Base-by-base conservation (phyloP, 2,113 vertebrate genomes). In the Nipponia nippon region DNA sequence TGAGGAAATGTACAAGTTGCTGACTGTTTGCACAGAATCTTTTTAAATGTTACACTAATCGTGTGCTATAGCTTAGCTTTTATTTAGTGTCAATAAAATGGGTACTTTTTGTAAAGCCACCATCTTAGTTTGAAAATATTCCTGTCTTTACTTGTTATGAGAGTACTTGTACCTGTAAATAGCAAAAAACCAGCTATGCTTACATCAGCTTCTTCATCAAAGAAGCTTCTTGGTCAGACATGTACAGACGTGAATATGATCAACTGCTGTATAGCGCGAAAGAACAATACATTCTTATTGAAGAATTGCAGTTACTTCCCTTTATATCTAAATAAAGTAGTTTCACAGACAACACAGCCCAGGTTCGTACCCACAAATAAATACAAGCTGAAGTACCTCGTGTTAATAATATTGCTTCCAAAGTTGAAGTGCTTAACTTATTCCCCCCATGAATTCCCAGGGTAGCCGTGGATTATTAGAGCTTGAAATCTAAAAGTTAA, bases 21-120 rank as follows among this genome's bases (percentile, higher is more conserved):
- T 97, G 97, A 89, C 95, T 98, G 95, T 98, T 97, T 97, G 94
- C 93, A 95, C 86, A 92, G 97, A 93, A 93, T 97, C 96, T 96
- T 97, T 97, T 97, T 89, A 98, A 96, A 97, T 96, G 97, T 95
- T 98, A 52, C 95, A 62, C 85, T 98, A 96, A 97, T 96, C 89
- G 22, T 83, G 83, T 87, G 93, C 82, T 87, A 40, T 82, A 97
- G 81, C 93, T 95, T 96, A 92, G 96, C 88, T 97, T 97, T 95
- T 95, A 95, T 97, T 97, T 97, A 96, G 97, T 97, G 94, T 97
- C 97, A 98, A 97, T 96, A 97, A 95, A 96, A 96, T 72, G 58
- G 63, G 96, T 92, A 40, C 58, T 59, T 95, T 62, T 92, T 97
- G 95, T 88, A 96, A 95, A 97, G 69, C 73, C 95, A 93, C 93